These are phyloP conservation scores for Siphamia tubifer DNA, from an alignment of 2,113 vertebrate species.

Conservation along the genomic window DNA sequence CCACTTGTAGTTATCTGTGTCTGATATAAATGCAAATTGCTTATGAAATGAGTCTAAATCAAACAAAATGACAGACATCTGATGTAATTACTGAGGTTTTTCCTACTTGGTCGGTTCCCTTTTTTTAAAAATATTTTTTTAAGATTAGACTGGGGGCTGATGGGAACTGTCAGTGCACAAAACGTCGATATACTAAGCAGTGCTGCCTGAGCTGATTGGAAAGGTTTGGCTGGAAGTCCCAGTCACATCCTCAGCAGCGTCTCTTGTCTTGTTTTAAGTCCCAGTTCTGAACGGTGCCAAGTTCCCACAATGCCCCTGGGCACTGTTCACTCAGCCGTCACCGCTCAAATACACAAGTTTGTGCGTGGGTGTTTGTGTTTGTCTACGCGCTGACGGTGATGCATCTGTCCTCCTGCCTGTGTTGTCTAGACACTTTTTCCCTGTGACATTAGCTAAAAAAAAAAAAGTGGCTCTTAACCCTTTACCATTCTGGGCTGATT, in stretches of 20 bases:
- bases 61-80: no score
- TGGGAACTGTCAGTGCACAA: not conserved
- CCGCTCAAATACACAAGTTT: not conserved
- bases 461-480: not conserved
- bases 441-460: not conserved
- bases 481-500: no score
- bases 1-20: no score
- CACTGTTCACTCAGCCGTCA: not conserved
- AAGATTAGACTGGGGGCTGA: no score
- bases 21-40: no score
- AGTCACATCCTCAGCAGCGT: not conserved
- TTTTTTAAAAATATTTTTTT: no score
- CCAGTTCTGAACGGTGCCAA: not conserved
- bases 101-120: no score
- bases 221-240: not conserved
- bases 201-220: not conserved
- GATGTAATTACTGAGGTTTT: no score
- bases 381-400: not conserved
- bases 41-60: no score
- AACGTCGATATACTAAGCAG: not conserved
- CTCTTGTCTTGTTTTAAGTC: not conserved
- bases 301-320: conserved; percentile 25
- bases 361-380: not conserved
- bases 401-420: conserved; percentile 26
- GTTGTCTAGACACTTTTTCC: not conserved